Base-by-base conservation (phyloP, 2,888 invertebrate species). In the Melitaea athalia region DNA sequence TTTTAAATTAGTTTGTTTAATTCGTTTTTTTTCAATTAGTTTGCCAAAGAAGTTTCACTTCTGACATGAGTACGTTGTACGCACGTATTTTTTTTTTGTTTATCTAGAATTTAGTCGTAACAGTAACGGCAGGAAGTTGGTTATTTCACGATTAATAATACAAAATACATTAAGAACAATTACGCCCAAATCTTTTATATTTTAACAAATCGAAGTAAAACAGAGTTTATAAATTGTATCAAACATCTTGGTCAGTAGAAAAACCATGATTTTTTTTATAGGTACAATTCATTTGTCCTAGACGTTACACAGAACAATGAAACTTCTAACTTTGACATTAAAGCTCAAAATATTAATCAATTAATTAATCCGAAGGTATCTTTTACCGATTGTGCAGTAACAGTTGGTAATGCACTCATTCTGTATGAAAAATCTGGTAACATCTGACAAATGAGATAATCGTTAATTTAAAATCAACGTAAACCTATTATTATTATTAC, bases 171-270 rank as follows among this genome's bases (percentile, higher is more conserved):
- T 31, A 33, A 50, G 50, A 55, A 55, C 53, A 55, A 33, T 33
- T 55, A 33, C 31, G 33, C 33, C 53, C 12, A 55, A 33, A 33
- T 33, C 12, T 55, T 55, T 55, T 55, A 55, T 55, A 55, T 55
- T 55, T 55, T 24, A 55, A 55, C 53, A 55, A 55, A 55, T 55
- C 31, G 31, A 55, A 31, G 31, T 55, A 55, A 55, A 55, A 55
- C 53, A 33, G 33, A 53, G 38, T 53, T 61, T 61, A 67, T 55
- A 62, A 62, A 62, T 61, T 17, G 53, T 67, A 67, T 67, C 53
- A 67, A 67, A 65, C 12, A 14, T 33, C 33, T 42, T 55, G 53
- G 33, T 55, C 53, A 55, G 33, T 55, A 55, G 53, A 55, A 55
- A 52, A 42, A 57, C 15, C 42, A 57, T 57, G 15, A 57, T 33